Evolutionary conservation across 35 echinoderm and acorn worm species (phyloP).

Genomic region (Apostichopus parvimensis): DNA sequence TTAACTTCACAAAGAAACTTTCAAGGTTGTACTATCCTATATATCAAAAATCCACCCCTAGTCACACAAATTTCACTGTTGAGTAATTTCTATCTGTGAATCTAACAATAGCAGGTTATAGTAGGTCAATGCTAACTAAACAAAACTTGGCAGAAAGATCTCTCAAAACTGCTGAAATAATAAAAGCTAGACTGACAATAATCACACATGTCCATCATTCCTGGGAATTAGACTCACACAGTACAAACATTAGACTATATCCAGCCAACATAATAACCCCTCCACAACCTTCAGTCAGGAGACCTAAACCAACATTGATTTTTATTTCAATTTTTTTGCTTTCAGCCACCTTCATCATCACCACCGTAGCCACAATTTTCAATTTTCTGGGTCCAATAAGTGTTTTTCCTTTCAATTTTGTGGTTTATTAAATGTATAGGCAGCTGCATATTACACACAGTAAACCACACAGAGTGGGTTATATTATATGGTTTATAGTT

Average conservation of each 20-base stretch:
- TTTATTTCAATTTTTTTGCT: background rate
- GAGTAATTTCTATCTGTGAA: background rate
- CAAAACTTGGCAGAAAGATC: background rate
- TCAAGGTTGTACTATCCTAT: background rate
- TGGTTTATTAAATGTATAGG: background rate
- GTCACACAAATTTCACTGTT: background rate
- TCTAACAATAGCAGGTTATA: background rate
- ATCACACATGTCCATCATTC: background rate
- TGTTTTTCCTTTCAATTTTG: background rate
- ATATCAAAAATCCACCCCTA: background rate
- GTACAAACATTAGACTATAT: too few relatives aligned
- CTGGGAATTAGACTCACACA: background rate
- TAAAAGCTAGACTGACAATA: background rate
- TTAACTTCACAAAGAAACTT: background rate
- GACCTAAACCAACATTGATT: background rate
- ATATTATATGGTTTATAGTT: too few relatives aligned
- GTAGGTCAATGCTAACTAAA: background rate
- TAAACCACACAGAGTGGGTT: background rate
- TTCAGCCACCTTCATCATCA: background rate
- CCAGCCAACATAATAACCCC: too few relatives aligned
- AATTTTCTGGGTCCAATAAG: background rate
- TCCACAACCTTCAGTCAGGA: background rate
- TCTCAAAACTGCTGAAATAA: background rate
- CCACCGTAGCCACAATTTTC: background rate
- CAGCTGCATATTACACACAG: background rate